These are phyloP conservation scores for Lota lota DNA, from an alignment of 2,113 vertebrate species.

Conservation along the genomic window DNA sequence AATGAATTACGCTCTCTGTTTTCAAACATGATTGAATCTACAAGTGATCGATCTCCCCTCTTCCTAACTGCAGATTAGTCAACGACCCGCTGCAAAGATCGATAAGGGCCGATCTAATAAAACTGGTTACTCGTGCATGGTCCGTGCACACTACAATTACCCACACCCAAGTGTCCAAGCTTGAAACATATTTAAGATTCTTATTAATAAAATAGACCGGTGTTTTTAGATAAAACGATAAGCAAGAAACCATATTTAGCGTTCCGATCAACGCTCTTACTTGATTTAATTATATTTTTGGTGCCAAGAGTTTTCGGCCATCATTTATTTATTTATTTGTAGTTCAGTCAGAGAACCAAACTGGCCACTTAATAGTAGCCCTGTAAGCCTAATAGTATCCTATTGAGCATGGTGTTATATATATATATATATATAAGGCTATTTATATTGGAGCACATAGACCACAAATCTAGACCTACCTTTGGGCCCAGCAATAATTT, in stretches of 20 bases:
- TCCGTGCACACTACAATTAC: constrained; percentile 68
- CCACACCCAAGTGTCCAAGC: constrained; percentile 34
- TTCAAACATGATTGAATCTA: constrained; percentile 70
- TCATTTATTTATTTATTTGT: too few relatives aligned
- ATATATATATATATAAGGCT: too few relatives aligned
- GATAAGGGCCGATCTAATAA: constrained; percentile 75
- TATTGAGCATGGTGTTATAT: too few relatives aligned
- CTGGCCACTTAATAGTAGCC: too few relatives aligned
- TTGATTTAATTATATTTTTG: too few relatives aligned
- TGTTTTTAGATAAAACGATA: constrained; percentile 3
- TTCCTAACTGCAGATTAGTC: constrained; percentile 66
- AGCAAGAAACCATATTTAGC: background rate
- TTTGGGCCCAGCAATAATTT: too few relatives aligned
- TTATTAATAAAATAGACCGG: constrained; percentile 36
- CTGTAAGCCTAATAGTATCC: too few relatives aligned
- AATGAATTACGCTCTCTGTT: constrained; percentile 67
- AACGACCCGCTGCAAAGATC: constrained; percentile 61
- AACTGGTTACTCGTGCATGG: constrained; percentile 68
- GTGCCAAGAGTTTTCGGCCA: too few relatives aligned
- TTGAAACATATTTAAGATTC: constrained; percentile 48
- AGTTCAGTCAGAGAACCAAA: too few relatives aligned
- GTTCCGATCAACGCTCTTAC: too few relatives aligned
- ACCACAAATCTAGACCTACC: too few relatives aligned
- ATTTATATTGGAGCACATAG: too few relatives aligned
- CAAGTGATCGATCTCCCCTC: constrained; percentile 58